These are phyloP conservation scores for Sebastes paucispinis DNA, from an alignment of 2,797 vertebrate species.

Conservation along the genomic window DNA sequence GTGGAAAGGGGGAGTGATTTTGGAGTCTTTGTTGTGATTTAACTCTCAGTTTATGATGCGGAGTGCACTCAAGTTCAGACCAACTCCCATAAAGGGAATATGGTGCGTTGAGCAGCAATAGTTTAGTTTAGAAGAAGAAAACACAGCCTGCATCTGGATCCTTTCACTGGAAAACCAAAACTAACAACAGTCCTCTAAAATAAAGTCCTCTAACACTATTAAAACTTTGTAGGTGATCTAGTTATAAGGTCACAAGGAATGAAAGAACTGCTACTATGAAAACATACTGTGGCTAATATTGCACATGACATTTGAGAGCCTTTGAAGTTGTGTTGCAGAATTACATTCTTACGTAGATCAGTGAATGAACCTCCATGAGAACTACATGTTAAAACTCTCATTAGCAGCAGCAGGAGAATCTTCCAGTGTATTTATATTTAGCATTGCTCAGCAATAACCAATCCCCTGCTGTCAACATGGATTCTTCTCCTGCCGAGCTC, in stretches of 20 bases:
- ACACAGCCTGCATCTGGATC: background rate
- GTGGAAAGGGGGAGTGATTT: too few relatives aligned
- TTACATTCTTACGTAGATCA: background rate
- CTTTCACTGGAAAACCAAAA: background rate
- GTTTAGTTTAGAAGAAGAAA: background rate
- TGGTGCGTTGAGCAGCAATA: background rate
- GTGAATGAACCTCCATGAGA: background rate
- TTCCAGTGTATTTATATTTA: constrained; percentile 44
- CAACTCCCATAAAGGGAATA: background rate
- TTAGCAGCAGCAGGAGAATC: constrained; percentile 16
- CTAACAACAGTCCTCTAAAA: background rate
- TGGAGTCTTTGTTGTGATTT: background rate
- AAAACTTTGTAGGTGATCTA: background rate
- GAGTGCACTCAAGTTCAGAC: background rate
- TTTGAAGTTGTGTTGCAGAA: background rate
- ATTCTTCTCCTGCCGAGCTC: constrained; percentile 46
- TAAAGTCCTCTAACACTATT: background rate
- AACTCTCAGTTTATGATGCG: background rate
- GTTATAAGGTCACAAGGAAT: background rate
- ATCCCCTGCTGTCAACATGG: constrained; percentile 51
- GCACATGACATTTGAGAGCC: background rate
- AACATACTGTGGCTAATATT: background rate
- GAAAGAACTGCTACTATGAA: background rate
- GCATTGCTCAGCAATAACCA: constrained; percentile 57
- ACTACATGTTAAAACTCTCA: constrained; percentile 2